A percentile compares a stretch with the other conserved stretches of the same genome.
phyloP scores from a whole-genome alignment of 2,888 invertebrate genomes.

The Tipula unca region DNA sequence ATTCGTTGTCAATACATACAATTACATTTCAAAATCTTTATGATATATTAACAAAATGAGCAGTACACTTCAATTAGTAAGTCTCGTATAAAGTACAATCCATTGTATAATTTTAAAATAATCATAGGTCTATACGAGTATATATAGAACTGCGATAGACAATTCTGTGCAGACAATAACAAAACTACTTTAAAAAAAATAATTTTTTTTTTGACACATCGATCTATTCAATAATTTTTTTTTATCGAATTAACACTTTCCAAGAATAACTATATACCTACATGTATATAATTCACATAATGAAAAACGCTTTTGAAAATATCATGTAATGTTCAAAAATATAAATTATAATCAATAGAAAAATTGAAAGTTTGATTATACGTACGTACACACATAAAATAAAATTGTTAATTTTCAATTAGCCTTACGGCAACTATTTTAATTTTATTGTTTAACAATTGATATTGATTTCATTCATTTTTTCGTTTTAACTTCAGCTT shows the following conservation, averaged over 20 bases:
- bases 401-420: background rate
- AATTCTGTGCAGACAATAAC: background rate
- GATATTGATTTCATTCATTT: background rate
- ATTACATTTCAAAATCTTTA: background rate
- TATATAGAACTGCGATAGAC: too few relatives aligned
- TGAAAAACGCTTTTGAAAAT: background rate
- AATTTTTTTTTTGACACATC: background rate
- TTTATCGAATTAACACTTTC: background rate
- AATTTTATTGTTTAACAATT: background rate
- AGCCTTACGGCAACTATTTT: background rate
- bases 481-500: background rate
- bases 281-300: too few relatives aligned
- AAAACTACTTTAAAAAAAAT: background rate
- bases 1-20: background rate
- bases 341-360: background rate
- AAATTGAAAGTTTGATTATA: background rate
- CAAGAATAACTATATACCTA: background rate
- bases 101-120: background rate
- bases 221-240: background rate
- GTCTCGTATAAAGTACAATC: background rate
- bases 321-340: background rate
- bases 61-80: conserved; percentile 1
- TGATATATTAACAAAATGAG: background rate
- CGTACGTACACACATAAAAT: background rate
- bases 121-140: background rate